Evolutionary conservation across 2,113 vertebrate species (phyloP).

Genomic region (Melanocharis versteri): DNA sequence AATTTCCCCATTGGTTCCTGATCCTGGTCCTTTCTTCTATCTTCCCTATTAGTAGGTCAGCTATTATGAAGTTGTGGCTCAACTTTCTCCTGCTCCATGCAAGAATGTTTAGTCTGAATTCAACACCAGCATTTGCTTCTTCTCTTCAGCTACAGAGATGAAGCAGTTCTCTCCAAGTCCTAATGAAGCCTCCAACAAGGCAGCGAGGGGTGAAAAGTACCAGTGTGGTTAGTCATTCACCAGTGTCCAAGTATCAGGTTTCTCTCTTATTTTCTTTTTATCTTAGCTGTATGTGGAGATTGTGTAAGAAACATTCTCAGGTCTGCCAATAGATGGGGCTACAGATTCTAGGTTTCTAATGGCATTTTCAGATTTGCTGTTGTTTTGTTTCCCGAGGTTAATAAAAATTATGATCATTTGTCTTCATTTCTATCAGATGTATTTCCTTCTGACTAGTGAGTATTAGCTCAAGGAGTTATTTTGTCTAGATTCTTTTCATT

Average conservation of each 20-base stretch:
- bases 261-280: not conserved
- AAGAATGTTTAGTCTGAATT: not conserved
- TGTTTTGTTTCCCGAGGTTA: not conserved
- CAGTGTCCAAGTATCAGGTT: not conserved
- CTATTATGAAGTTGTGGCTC: not conserved
- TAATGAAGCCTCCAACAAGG: not conserved
- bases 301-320: not conserved
- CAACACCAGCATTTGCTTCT: not conserved
- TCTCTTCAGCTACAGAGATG: not conserved
- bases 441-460: not conserved
- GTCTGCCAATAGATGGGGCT: slow-evolving; percentile 11
- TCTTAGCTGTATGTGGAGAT: accelerated
- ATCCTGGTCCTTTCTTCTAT: not conserved
- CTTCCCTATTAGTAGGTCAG: not conserved
- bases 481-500: accelerated
- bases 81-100: not conserved
- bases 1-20: accelerated
- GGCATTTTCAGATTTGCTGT: not conserved
- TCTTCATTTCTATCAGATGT: not conserved
- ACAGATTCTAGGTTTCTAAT: not conserved
- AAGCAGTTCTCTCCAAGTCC: not conserved
- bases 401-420: not conserved
- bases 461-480: not conserved
- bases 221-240: not conserved
- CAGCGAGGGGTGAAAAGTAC: not conserved